Evolutionary conservation across 1,140 invertebrate genomes (phyloP), one percentile per base, ranked within the genome.

Genomic region (Antheraea pernyi): DNA sequence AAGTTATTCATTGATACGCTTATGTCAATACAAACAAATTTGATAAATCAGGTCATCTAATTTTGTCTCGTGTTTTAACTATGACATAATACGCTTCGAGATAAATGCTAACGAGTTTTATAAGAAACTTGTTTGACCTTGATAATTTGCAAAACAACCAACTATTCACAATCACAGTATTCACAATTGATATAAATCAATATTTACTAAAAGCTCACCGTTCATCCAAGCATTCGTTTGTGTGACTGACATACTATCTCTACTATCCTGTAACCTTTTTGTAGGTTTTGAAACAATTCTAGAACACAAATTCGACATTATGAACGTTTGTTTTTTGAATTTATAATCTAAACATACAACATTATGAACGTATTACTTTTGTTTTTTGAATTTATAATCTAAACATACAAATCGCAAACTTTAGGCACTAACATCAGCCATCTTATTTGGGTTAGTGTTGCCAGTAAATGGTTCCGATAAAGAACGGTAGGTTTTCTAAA

Each of bases 151-250:
- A 68, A 78, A 81, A 77, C 78, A 74, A 73, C 75, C 11, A 7
- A 11, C 39, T 42, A 53, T 53, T n/a, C n/a, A n/a, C n/a, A n/a
- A n/a, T n/a, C n/a, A 13, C 5, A 16, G 5, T n/a, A 53, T 53
- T 53, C 46, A 53, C 13, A 53, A 53, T 53, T 16, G 1, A 53
- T 53, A 53, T 53, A 81, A 88, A 89, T 90, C 88, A 88, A 91
- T 89, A 91, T 84, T 88, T 84, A 81, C 77, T 77, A 82, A 73
- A 67, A 69, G 88, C 95, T 96, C 93, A 97, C 96, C 96, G 88
- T 97, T 97, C 91, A 96, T 95, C 96, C 96, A 97, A 77, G 96
- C 93, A 86, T 96, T 96, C 11, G 96, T 95, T 93, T 97, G 96
- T 68, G 95, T 95, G 68, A 96, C 95, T n/a, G 95, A 93, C 91